Evolutionary conservation across 2,797 vertebrate species (phyloP), one percentile per base, ranked within the genome.

Genomic region (Chromobotia macracanthus): DNA sequence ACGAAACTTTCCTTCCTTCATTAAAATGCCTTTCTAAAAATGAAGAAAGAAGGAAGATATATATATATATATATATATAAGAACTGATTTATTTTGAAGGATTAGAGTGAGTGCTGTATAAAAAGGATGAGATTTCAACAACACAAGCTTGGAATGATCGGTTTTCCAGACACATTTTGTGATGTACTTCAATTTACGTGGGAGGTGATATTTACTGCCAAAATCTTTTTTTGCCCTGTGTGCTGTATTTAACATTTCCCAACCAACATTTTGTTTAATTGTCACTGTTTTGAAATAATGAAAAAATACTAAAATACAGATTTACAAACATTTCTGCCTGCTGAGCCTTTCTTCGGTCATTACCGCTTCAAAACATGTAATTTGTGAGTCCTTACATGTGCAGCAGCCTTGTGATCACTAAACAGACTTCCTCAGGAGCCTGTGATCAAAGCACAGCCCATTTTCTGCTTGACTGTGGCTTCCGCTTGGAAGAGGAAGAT

Each of bases 1-100:
- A 88, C 91, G 89, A 88, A 90, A 80, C 78, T 79, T 66, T 87
- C 82, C 65, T 72, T 82, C 79, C 77, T 74, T 88, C 83, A 83
- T 87, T 80, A 86, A 73, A 83, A 81, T 68, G 85, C 75, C 85
- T 87, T 90, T 89, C 90, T 91, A 91, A 92, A n/a, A n/a, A n/a
- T n/a, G n/a, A n/a, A n/a, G n/a, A 84, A 86, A 7, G 75, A 70
- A 31, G 18, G 55, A 75, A 60, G 79, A 25, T 15, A 70, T 35
- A 73, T 7, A 48, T 56, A 56, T n/a, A n/a, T n/a, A n/a, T n/a
- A n/a, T n/a, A n/a, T n/a, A n/a, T n/a, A n/a, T n/a, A n/a, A n/a
- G n/a, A 5, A 1, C n/a, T 3, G 11, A 9, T 61, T 61, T 61
- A 12, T 60, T 60, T 16, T 16, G 6, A 6, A 60, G 55, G 19